A percentile compares a stretch with the other conserved stretches of the same genome.
These are phyloP conservation scores for Galagoides demidoff DNA, from an alignment of 2,797 vertebrate genomes.

Conservation along the genomic window DNA sequence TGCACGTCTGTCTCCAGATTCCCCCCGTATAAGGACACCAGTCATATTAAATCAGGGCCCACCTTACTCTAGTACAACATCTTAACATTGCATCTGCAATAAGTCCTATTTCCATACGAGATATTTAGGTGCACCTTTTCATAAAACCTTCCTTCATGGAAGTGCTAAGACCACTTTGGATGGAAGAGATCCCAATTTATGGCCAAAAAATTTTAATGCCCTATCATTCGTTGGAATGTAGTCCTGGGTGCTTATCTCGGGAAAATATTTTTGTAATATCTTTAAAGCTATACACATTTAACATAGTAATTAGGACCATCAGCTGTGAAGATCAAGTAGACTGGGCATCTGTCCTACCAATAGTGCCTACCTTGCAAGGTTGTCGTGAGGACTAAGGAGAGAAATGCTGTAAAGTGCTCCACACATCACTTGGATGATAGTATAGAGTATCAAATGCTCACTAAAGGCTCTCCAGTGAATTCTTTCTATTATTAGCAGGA, in stretches of 20 bases:
- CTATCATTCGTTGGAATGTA: neutral
- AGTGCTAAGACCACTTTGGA: neutral
- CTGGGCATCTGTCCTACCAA: neutral
- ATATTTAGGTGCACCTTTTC: neutral
- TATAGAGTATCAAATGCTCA: neutral
- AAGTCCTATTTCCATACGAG: no score
- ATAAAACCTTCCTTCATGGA: neutral
- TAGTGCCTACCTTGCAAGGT: neutral
- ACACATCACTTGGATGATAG: neutral
- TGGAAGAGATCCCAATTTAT: neutral
- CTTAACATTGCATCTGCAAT: no score
- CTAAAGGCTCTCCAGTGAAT: neutral
- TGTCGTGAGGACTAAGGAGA: neutral
- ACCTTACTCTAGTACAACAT: no score
- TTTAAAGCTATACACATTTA: constrained; percentile 29
- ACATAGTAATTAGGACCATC: neutral
- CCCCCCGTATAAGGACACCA: no score
- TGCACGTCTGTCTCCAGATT: no score
- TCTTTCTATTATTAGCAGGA: neutral
- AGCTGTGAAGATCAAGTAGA: neutral
- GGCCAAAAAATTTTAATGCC: neutral
- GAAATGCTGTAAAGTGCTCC: neutral
- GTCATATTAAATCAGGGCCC: no score
- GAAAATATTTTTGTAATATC: neutral
- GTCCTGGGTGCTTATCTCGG: neutral